Evolutionary conservation across 2,113 vertebrate species (phyloP), one percentile per base, ranked within the genome.

Genomic region (Arvicanthis niloticus): DNA sequence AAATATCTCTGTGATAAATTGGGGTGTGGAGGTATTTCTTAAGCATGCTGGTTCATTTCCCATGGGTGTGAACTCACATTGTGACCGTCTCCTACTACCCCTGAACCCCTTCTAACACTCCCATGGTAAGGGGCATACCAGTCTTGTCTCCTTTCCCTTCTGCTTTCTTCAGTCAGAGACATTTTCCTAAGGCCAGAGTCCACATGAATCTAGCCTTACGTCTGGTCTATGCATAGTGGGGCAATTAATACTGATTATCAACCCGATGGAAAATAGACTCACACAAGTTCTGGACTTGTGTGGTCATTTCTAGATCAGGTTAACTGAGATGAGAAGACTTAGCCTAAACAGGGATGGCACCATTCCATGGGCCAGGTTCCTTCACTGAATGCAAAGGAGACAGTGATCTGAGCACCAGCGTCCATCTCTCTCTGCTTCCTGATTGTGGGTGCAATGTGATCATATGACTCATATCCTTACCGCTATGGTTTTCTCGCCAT

Each of bases 71-170:
- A 11, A 29, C 17, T 19, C n/a, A 51, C 7, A 7, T 11, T 5
- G 17, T 22, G 6, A 3, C 10, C 67, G 62, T 29, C 29, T 29
- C 10, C 86, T 34, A n/a, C 12, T 37, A 1, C n/a, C 5, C 72
- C 17, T 16, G 31, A 31, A 24, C 17, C 7, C 24, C 17, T 68
- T 40, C 4, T 15, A 53, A 60, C 26, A 5, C 1, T 11, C 2
- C 21, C 48, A 29, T 11, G 6, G 5, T 37, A 2, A 3, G 40
- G 56, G 4, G 7, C 29, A 5, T 3, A 0, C 1, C 2, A 8
- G 70, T 60, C 31, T 45, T 22, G 10, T 45, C n/a, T n/a, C 37
- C 31, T 29, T 84, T 42, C 37, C 29, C 9, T 11, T 68, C 45
- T 37, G n/a, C 3, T 62, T 40, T 26, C 40, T 56, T 34, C 21